Percentiles rank a stretch among this genome's conserved stretches.
Evolutionary conservation across 2,888 invertebrate genomes (phyloP).

Genomic region (Myathropa florea): DNA sequence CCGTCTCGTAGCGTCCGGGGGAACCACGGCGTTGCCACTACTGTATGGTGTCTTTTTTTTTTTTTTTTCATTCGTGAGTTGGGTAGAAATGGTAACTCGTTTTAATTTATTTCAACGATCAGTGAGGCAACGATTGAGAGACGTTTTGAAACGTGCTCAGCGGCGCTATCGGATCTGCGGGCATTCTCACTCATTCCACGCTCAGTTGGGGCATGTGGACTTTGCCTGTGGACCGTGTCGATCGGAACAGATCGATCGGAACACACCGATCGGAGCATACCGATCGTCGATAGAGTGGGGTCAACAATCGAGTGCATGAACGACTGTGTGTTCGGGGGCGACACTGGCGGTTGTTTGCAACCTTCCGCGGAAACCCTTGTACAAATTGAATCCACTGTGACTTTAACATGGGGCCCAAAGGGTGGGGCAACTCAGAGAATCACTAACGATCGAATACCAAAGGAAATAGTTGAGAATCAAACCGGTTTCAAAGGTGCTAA

Average conservation of each 20-base stretch:
- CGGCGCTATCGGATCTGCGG: not conserved
- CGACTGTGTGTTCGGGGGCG: not conserved
- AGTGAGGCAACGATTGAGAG: conserved; percentile 59
- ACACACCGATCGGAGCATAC: not conserved
- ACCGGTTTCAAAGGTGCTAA: not conserved
- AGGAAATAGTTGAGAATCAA: not conserved
- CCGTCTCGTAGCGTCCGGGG: not conserved
- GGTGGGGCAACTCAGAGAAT: too few relatives aligned
- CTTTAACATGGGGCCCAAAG: not conserved
- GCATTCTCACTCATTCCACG: not conserved
- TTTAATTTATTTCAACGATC: conserved; percentile 55
- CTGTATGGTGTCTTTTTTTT: too few relatives aligned
- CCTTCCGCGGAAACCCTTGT: not conserved
- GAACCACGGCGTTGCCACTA: not conserved
- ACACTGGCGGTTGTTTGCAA: conserved; percentile 13
- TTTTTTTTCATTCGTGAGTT: conserved; percentile 33
- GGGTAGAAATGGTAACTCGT: conserved; percentile 59
- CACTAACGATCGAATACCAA: too few relatives aligned
- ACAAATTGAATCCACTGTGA: not conserved
- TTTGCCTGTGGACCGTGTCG: not conserved
- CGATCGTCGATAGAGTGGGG: conserved; percentile 7
- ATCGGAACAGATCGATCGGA: not conserved
- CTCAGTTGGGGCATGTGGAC: not conserved
- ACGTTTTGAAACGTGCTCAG: conserved; percentile 28
- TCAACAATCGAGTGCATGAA: conserved; percentile 40